These are phyloP conservation scores for Gambusia yucatana DNA, from an alignment of 2,797 vertebrate genomes.

Conservation along the genomic window DNA sequence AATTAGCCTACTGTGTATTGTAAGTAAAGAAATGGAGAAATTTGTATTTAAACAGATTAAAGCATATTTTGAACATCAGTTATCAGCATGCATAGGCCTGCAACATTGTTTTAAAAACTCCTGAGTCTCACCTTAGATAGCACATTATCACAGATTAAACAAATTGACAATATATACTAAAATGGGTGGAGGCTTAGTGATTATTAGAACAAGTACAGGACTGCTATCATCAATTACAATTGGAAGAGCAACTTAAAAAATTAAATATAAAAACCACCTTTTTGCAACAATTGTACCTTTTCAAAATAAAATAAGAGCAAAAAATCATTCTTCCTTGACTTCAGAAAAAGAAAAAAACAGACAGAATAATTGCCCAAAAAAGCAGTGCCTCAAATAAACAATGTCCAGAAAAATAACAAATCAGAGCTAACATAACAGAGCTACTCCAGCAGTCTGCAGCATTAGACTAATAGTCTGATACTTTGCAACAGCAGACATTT, in stretches of 20 bases:
- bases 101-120: neutral
- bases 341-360: neutral
- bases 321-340: neutral
- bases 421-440: neutral
- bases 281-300: neutral
- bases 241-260: no score
- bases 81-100: neutral
- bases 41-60: neutral
- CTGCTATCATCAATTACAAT: no score
- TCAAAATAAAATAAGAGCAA: neutral
- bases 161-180: neutral
- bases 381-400: neutral
- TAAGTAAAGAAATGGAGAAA: no score
- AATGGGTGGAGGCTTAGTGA: no score
- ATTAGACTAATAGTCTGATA: neutral
- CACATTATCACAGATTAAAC: neutral
- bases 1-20: no score
- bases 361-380: neutral
- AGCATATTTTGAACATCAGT: neutral
- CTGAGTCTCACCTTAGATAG: no score
- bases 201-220: no score
- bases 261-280: no score
- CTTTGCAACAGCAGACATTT: neutral
- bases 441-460: neutral
- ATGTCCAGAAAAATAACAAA: neutral